Evolutionary conservation across 2,888 invertebrate genomes (phyloP), one percentile per base, ranked within the genome.

Genomic region (Iselma pallidipennis): DNA sequence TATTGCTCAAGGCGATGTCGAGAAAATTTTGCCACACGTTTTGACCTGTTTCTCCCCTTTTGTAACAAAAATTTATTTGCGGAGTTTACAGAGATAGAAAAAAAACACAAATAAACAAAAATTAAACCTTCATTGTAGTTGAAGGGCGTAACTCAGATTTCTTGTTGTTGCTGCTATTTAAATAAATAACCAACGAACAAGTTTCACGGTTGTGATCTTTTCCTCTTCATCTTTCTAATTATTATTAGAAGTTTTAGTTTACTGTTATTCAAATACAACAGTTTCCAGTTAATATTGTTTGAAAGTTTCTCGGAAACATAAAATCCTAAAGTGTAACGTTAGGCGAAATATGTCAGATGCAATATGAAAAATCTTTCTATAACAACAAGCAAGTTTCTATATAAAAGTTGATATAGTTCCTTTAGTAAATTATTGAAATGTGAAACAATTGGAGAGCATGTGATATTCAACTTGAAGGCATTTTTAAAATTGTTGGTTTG

Each of bases 311-410:
- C 29, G 42, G 51, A 59, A 56, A 45, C 21, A 63, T 59, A 59
- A 59, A 48, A 55, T 59, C 63, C 37, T 63, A 63, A 63, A 63
- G 53, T 63, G 63, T 59, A 59, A 56, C 63, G 59, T 59, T 52
- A 63, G 55, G 59, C 59, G 59, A 63, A 59, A 63, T 59, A 49
- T 59, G 63, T 63, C 63, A 63, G 59, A 29, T 63, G 56, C 63
- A 63, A 56, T 56, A 53, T 56, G 55, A 19, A 16, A 59, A 56
- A 59, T 59, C 59, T 54, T 56, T 56, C 56, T 59, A 59, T 63
- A 63, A 59, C 16, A 7, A 7, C 37, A 37, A 37, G 19, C 16
- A 37, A 45, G 21, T 45, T 12, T 45, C 25, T n/a, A 14, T 33
- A 33, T 33, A 12, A 1, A 29, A 29, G 29, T 29, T 9, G 16